Evolutionary conservation across 2,113 vertebrate genomes (phyloP), one percentile per base, ranked within the genome.

Genomic region (Pungitius pungitius): DNA sequence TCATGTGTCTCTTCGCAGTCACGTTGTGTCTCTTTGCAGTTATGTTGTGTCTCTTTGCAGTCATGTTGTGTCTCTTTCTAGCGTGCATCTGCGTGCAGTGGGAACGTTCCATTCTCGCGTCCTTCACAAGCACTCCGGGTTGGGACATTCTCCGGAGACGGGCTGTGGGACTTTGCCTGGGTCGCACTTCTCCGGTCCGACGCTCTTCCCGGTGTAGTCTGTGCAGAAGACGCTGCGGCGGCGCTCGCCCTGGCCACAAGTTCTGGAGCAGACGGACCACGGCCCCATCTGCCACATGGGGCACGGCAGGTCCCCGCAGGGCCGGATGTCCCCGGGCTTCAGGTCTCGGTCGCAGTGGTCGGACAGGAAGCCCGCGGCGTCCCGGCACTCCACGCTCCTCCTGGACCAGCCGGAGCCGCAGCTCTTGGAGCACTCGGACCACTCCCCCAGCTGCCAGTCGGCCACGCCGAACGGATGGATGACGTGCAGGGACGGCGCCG

Each of bases 351-450:
- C 89, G 0, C 97, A 99, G 52, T 90, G 47, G n/a, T 87, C 74
- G 2, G 96, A 96, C 33, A 82, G 59, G 70, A 95, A 94, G 18
- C 95, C 95, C 0, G 90, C 91, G 3, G 76, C 85, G 0, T 97
- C 95, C 47, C 85, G 86, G 86, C 96, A 98, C 20, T 98, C 96
- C 64, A 99, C 95, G 0, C 88, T 95, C 69, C 96, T 93, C 66
- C 96, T 90, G 84, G 96, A 97, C 97, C 97, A 98, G 60, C 96
- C 95, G 0, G 95, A 95, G 22, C 96, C 95, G 0, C 97, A 98
- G 52, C 94, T 97, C 85, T 96, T 95, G 11, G 96, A 98, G 78
- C 97, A 99, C 81, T 92, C 93, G 0, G 96, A 97, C 98, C 98
- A 98, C 81, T 98, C 96, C 0, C 97, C 96, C 63, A 96, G 85